Conservation (phyloP, 2,797 vertebrate genomes). For the Falco concolor region DNA sequence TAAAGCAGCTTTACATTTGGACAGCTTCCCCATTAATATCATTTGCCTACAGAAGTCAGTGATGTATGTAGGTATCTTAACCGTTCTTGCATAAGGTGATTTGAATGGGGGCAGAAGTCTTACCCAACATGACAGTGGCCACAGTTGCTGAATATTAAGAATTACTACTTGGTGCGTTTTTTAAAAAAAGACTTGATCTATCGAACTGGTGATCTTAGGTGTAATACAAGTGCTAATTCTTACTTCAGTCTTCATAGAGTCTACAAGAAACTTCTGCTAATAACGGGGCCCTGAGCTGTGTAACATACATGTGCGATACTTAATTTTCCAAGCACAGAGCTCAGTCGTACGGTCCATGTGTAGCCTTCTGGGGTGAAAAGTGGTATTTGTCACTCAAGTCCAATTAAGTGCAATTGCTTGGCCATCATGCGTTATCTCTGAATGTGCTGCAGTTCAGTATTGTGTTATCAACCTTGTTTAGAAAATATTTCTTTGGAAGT, state of each 20-base stretch:
- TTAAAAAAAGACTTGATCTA: not conserved
- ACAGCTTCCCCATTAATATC: not conserved
- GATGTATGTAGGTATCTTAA: not conserved
- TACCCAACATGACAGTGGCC: not conserved
- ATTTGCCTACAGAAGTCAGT: not conserved
- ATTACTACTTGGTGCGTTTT: not conserved
- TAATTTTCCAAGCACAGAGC: not conserved
- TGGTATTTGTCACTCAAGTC: not conserved
- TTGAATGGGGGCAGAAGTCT: not conserved
- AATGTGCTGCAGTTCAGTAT: not conserved
- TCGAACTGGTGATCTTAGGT: not conserved
- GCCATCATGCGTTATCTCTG: not conserved
- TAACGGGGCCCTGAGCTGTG: not conserved
- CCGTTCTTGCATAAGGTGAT: not conserved
- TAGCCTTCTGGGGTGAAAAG: not conserved
- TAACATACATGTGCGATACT: fast-evolving
- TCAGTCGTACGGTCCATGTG: not conserved
- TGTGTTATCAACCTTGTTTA: not conserved
- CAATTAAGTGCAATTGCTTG: not conserved
- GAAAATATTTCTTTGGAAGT: not conserved
- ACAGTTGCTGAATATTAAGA: not conserved
- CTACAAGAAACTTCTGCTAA: not conserved
- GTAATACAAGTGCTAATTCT: not conserved
- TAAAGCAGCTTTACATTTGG: not conserved
- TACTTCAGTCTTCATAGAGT: not conserved